Base-by-base conservation (phyloP, 2,113 vertebrate genomes). In the Alouatta palliata region DNA sequence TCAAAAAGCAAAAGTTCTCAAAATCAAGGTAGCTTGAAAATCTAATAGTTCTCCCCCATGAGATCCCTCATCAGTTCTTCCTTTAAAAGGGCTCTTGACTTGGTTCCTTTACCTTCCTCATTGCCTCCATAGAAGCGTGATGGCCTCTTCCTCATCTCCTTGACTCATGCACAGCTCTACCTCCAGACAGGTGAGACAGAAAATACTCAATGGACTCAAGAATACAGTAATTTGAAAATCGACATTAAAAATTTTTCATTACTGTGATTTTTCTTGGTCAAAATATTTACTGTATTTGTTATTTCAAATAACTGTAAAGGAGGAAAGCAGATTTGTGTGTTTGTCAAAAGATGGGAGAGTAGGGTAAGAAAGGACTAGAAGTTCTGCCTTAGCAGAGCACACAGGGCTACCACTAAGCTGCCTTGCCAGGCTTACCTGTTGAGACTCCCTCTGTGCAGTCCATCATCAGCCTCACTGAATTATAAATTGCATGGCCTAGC, bases 1-100 rank as follows among this genome's bases (percentile, higher is more conserved):
- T 87, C 64, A 83, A 94, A 83, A 94, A 81, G n/a, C n/a, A 64
- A 30, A 96, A 77, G 23, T 64, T 30, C 43, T 87, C 54, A 79
- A 82, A 66, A 47, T 61, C 19, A 83, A 76, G 61, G 70, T 47
- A 90, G 49, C 68, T 94, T 83, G 43, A n/a, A 73, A 58, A 76
- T 49, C 5, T 4, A 54, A 0, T 13, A 47, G 13, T 71, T 88
- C n/a, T 92, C 17, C 12, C 52, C 19, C n/a, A 7, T 25, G 45
- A 85, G 54, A 56, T 45, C 9, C 43, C 37, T 45, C 32, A 27
- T 49, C 47, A 16, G 0, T 61, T 84, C 19, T 87, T 75, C 37
- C 79, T 82, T 75, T 49, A 23, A 97, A 94, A 47, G 52, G 45
- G 58, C 43, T 83, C 52, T 80, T 71, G 47, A 32, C 45, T 70